Evolutionary conservation across 2,888 invertebrate species (phyloP), one percentile per base, ranked within the genome.

Genomic region (Eupithecia vulgata): DNA sequence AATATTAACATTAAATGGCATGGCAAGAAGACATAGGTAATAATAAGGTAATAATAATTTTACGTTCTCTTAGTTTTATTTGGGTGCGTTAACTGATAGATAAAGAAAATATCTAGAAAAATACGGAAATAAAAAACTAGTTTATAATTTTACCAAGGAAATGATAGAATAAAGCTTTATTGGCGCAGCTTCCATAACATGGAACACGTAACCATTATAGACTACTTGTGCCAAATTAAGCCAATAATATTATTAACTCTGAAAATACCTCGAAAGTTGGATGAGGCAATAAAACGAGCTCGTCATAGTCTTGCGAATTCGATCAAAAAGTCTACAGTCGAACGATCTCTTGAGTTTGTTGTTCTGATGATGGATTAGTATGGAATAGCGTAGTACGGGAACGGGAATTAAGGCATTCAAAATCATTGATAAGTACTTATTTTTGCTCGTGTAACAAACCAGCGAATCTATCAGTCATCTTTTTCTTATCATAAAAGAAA

Each of bases 291-390:
- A 68, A 78, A 76, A 74, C 48, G 72, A 66, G 70, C 42, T 35
- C 48, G 71, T 72, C 61, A 68, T 57, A 57, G 5, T 70, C 67
- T 77, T 70, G 77, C 78, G 77, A 79, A 80, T 79, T 80, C 76
- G 78, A 80, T 83, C 80, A 73, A 68, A 45, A 59, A 74, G 42
- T 52, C 75, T 67, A 73, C 42, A 65, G 70, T 57, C 57, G 57
- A 57, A 70, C 65, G 71, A 68, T 76, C 70, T 76, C 78, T 76
- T 66, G 68, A 76, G 79, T 76, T 79, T 81, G 82, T 77, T 82
- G 74, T 65, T 52, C 71, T 65, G 42, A 69, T 71, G 81, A 74
- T 71, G 66, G 77, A 68, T 78, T 81, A 67, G 65, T 74, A 30
- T 78, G 79, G 82, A 81, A 76, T 76, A 59, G 81, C 17, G 17